These are phyloP conservation scores for Lasioglossum pauxillum DNA, from an alignment of 2,888 invertebrate species.

Conservation along the genomic window DNA sequence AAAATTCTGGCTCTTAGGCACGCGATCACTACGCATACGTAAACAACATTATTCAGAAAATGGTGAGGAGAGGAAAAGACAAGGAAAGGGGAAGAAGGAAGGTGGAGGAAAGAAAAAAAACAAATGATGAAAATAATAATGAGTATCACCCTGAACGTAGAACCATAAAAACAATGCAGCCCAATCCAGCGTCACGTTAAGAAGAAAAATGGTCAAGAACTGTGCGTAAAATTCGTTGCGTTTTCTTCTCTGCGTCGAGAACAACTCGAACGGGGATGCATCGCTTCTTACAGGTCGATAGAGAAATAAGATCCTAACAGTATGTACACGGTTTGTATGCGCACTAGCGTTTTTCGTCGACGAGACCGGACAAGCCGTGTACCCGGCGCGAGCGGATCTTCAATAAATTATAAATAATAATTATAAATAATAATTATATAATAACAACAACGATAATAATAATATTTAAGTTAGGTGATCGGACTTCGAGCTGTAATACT, in stretches of 20 bases:
- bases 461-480: constrained; percentile 50
- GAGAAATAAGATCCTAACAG: constrained; percentile 40
- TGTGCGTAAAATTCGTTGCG: neutral
- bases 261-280: constrained; percentile 49
- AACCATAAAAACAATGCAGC: constrained; percentile 61
- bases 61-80: neutral
- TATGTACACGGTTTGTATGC: constrained; percentile 59
- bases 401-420: constrained; percentile 70
- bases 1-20: constrained; percentile 65
- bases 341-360: constrained; percentile 33
- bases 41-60: constrained; percentile 53
- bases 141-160: constrained; percentile 63
- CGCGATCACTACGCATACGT: constrained; percentile 43
- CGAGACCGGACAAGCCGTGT: constrained; percentile 37
- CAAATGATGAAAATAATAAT: constrained; percentile 48
- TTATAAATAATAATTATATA: constrained; percentile 46
- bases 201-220: neutral
- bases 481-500: constrained; percentile 61
- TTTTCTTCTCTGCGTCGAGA: neutral
- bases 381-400: constrained; percentile 40
- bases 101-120: constrained; percentile 14
- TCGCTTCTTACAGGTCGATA: constrained; percentile 50
- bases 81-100: neutral
- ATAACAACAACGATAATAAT: constrained; percentile 39
- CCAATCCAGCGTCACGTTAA: constrained; percentile 19